Evolutionary conservation across 2,113 vertebrate species (phyloP).

Genomic region (Heloderma charlesbogerti): DNA sequence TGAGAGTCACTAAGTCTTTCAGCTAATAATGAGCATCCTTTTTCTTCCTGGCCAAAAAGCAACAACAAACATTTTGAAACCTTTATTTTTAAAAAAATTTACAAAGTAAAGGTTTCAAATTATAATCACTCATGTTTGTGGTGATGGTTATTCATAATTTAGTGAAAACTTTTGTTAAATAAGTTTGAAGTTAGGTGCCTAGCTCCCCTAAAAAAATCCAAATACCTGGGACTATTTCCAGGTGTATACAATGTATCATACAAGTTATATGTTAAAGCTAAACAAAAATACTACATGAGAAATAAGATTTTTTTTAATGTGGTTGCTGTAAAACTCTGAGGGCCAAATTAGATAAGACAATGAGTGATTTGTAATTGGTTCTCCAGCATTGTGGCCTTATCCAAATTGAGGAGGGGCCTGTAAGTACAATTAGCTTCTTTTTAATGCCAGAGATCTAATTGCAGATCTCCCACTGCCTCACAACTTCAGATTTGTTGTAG

Average conservation of each 20-base stretch:
- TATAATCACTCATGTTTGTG: background rate
- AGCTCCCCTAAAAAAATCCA: background rate
- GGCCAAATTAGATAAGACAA: background rate
- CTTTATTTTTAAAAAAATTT: background rate
- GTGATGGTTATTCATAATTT: background rate
- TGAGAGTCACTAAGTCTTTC: background rate
- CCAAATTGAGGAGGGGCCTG: background rate
- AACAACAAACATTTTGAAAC: background rate
- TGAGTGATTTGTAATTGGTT: background rate
- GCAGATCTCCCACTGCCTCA: background rate
- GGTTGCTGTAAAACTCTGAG: background rate
- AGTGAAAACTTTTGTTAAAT: background rate
- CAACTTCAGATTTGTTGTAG: background rate
- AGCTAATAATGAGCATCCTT: constrained; percentile 17
- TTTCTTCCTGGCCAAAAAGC: too few species aligned
- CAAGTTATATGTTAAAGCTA: background rate
- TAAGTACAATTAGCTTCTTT: background rate
- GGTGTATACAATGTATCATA: background rate
- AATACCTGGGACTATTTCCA: background rate
- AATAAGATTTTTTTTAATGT: background rate
- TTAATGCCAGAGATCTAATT: background rate
- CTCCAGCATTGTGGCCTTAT: background rate
- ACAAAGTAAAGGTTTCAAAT: background rate
- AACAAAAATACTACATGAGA: background rate
- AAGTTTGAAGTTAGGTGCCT: background rate